phyloP scores from a whole-genome alignment of 2,113 vertebrate genomes.

The Thomomys bottae region DNA sequence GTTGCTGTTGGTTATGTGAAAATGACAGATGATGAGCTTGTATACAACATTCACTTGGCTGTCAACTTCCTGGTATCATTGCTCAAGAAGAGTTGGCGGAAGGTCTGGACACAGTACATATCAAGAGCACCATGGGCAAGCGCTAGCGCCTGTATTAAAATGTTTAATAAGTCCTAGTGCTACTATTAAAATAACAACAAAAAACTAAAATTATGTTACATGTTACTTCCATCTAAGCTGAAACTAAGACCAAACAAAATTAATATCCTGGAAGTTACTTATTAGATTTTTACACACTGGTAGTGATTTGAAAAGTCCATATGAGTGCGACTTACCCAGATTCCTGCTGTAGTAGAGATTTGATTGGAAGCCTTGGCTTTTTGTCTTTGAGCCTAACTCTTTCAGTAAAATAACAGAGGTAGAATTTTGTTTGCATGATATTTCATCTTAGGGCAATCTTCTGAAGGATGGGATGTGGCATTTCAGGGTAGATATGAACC shows the following conservation, averaged over 20 bases:
- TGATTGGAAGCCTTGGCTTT: not conserved
- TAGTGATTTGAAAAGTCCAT: not conserved
- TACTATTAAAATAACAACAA: no score
- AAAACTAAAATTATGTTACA: not conserved
- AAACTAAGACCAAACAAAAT: not conserved
- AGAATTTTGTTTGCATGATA: not conserved
- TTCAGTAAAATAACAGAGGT: slow-evolving; percentile 5
- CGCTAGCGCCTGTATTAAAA: no score
- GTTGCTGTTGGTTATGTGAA: no score
- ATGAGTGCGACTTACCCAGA: not conserved
- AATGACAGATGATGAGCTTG: no score
- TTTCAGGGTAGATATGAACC: not conserved
- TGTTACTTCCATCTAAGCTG: not conserved
- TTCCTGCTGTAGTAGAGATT: not conserved
- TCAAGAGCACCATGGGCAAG: no score
- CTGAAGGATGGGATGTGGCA: not conserved
- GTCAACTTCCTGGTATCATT: no score
- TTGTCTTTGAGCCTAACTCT: not conserved
- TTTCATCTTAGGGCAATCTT: not conserved
- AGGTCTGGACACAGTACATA: no score
- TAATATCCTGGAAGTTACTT: not conserved
- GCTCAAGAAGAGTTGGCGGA: no score
- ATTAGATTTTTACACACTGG: not conserved
- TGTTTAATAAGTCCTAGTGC: no score
- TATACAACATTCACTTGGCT: no score